Conservation (phyloP, 2,113 vertebrate species). For the Puma concolor region DNA sequence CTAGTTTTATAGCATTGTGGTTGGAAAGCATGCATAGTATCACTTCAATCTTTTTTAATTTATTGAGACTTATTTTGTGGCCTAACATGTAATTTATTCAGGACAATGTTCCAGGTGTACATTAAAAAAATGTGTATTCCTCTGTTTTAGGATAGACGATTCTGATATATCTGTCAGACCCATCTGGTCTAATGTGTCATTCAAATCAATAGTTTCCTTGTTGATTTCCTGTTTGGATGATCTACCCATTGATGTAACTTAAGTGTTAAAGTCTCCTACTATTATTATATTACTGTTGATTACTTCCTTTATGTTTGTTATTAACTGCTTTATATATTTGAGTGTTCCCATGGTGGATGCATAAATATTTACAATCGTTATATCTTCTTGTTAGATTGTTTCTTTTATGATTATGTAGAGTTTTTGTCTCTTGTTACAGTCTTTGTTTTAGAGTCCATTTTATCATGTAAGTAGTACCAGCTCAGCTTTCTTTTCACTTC, state of each 20-base stretch:
- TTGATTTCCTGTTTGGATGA: background rate
- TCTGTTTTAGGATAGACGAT: background rate
- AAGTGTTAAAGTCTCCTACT: background rate
- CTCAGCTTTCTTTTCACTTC: background rate
- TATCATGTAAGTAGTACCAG: background rate
- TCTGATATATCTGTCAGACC: background rate
- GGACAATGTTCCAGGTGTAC: background rate
- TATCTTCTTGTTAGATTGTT: background rate
- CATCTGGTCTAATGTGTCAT: background rate
- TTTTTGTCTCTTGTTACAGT: background rate
- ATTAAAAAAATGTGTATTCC: background rate
- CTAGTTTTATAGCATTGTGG: background rate
- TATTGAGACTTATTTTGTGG: background rate
- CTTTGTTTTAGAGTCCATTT: background rate
- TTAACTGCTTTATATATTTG: background rate
- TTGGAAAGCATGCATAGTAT: background rate
- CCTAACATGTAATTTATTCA: background rate
- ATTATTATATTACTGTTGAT: background rate
- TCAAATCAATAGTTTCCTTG: background rate
- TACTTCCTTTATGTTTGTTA: background rate
- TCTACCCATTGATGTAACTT: background rate
- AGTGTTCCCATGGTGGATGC: background rate
- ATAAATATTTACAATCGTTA: background rate
- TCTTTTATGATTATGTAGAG: background rate
- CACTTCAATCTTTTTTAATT: background rate